Conservation (phyloP, 2,797 vertebrate genomes). For the Rhadinocentrus ornatus region DNA sequence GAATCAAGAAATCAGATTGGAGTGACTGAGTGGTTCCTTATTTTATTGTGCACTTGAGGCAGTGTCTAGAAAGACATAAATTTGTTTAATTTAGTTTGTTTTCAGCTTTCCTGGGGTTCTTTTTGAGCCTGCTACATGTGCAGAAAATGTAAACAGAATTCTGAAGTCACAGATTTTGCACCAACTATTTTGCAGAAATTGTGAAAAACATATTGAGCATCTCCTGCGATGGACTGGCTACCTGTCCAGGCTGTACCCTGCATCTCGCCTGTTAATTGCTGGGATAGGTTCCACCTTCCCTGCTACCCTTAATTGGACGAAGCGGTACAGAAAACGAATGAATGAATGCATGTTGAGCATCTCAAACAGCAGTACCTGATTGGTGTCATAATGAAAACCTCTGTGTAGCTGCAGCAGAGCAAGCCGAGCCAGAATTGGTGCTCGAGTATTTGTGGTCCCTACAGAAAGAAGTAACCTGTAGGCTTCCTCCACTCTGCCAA, state of each 20-base stretch:
- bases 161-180: not conserved
- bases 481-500: constrained; percentile 87
- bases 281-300: no score
- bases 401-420: constrained; percentile 90
- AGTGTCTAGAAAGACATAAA: not conserved
- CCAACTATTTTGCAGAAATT: not conserved
- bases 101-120: not conserved
- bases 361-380: constrained; percentile 84
- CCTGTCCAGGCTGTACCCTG: no score
- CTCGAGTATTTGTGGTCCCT: constrained; percentile 79
- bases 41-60: constrained; percentile 9
- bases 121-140: not conserved
- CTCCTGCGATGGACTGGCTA: no score
- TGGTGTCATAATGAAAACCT: constrained; percentile 89
- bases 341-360: no score
- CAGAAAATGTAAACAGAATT: no score
- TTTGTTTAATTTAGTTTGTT: not conserved
- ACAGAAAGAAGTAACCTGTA: constrained; percentile 86
- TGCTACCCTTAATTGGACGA: no score
- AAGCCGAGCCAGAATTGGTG: constrained; percentile 87
- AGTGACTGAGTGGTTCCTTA: not conserved
- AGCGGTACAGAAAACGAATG: no score
- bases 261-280: no score
- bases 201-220: rapidly evolving
- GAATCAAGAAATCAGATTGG: constrained; percentile 8